Conservation (phyloP, 2,113 vertebrate genomes). For the Aviceda subcristata region DNA sequence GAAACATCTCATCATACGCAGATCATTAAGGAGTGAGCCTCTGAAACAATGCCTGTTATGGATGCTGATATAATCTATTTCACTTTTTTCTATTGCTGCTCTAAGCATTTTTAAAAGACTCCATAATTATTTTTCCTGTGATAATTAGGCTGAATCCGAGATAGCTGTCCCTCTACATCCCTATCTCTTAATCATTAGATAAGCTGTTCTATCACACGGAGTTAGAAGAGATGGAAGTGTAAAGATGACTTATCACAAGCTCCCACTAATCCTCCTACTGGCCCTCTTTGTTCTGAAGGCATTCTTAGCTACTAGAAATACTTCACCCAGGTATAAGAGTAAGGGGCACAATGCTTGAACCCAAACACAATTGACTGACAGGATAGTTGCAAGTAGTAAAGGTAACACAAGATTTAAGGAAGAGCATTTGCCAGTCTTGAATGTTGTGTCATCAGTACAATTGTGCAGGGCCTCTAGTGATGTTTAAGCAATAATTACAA, state of each 20-base stretch:
- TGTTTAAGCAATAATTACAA: background rate
- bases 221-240: constrained; percentile 12
- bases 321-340: background rate
- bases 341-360: background rate
- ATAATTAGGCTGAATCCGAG: background rate
- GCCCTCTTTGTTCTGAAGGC: background rate
- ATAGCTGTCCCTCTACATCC: background rate
- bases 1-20: background rate
- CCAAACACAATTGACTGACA: background rate
- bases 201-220: constrained; percentile 4
- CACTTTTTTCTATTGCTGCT: background rate
- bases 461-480: background rate
- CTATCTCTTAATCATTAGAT: constrained; percentile 27
- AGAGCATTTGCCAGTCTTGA: background rate
- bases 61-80: background rate
- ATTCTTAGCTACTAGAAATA: background rate
- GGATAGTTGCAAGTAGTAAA: background rate
- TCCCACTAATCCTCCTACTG: constrained; percentile 15
- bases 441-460: background rate
- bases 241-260: constrained; percentile 38
- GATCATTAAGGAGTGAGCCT: background rate
- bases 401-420: background rate
- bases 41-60: background rate
- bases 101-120: constrained; percentile 28
- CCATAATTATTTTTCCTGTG: constrained; percentile 24